A percentile compares a stretch with the other conserved stretches of the same genome.
Evolutionary conservation across 2,113 vertebrate species (phyloP).

Genomic region (Nerophis ophidion): DNA sequence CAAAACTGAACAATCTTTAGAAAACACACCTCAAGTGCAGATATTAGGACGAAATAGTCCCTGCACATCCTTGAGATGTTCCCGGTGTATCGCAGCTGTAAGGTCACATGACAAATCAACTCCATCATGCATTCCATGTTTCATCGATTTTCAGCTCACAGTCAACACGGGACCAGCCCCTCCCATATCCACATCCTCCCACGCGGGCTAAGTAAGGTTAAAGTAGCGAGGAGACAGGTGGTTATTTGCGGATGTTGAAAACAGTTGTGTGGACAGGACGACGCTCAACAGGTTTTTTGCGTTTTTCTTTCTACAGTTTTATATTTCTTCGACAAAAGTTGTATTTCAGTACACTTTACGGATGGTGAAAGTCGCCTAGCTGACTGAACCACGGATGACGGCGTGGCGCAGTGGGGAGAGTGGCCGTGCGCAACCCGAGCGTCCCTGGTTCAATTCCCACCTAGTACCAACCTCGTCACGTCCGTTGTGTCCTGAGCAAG

Average conservation of each 20-base stretch:
- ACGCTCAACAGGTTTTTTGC: neutral
- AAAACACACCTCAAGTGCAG: neutral
- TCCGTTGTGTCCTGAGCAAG: too few species aligned
- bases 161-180: slow-evolving; percentile 21
- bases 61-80: too few species aligned
- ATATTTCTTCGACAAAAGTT: too few species aligned
- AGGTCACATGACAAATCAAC: slow-evolving; percentile 52
- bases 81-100: slow-evolving; percentile 10
- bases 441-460: too few species aligned
- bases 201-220: slow-evolving; percentile 23
- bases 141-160: slow-evolving; percentile 37
- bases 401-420: too few species aligned
- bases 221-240: slow-evolving; percentile 16
- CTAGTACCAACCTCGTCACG: too few species aligned
- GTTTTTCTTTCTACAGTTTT: too few species aligned
- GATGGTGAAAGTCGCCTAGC: too few species aligned
- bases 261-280: slow-evolving; percentile 1
- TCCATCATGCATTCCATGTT: slow-evolving; percentile 34
- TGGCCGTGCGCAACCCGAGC: too few species aligned
- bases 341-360: too few species aligned
- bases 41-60: too few species aligned
- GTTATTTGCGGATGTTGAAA: slow-evolving; percentile 12
- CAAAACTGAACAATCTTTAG: neutral
- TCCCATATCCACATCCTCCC: neutral
- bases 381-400: too few species aligned